phyloP scores from a whole-genome alignment of 2,888 invertebrate species.

The Tryphoninae sp. region DNA sequence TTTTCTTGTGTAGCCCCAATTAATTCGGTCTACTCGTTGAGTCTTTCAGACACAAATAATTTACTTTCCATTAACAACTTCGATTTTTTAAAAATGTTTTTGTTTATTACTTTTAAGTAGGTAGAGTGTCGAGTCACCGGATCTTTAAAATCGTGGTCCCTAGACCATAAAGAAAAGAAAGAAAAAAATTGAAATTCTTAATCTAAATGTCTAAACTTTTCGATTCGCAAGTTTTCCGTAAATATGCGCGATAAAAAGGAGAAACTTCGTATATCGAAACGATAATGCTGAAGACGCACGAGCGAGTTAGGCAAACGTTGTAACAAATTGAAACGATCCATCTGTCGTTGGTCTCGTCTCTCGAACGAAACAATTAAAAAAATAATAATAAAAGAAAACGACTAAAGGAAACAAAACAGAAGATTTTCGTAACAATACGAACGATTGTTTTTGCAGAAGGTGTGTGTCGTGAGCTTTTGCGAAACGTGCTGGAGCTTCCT shows the following conservation, averaged over 20 bases:
- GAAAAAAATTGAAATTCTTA: slow-evolving; percentile 62
- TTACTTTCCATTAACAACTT: slow-evolving; percentile 56
- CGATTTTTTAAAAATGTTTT: slow-evolving; percentile 61
- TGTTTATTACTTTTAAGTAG: slow-evolving; percentile 63
- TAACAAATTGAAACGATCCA: slow-evolving; percentile 27
- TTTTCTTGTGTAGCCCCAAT: slow-evolving; percentile 41
- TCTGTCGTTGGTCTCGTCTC: slow-evolving; percentile 3
- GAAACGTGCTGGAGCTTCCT: slow-evolving; percentile 20
- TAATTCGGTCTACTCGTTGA: slow-evolving; percentile 66
- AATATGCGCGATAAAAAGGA: not conserved
- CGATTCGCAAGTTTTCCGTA: slow-evolving; percentile 12
- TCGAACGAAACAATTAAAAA: not conserved
- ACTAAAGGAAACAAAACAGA: slow-evolving; percentile 68
- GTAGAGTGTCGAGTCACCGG: slow-evolving; percentile 73
- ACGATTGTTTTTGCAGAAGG: slow-evolving; percentile 19
- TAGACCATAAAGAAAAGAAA: slow-evolving; percentile 56
- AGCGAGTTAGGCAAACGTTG: slow-evolving; percentile 38
- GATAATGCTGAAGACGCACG: not conserved
- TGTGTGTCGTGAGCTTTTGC: not conserved
- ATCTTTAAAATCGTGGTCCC: slow-evolving; percentile 61
- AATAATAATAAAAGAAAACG: slow-evolving; percentile 61
- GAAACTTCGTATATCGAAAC: slow-evolving; percentile 11
- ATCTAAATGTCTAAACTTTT: slow-evolving; percentile 6
- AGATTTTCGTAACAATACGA: not conserved
- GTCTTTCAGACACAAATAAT: slow-evolving; percentile 71